Base-by-base conservation (phyloP, 1,140 invertebrate genomes). In the Aphelinus atriplicis region DNA sequence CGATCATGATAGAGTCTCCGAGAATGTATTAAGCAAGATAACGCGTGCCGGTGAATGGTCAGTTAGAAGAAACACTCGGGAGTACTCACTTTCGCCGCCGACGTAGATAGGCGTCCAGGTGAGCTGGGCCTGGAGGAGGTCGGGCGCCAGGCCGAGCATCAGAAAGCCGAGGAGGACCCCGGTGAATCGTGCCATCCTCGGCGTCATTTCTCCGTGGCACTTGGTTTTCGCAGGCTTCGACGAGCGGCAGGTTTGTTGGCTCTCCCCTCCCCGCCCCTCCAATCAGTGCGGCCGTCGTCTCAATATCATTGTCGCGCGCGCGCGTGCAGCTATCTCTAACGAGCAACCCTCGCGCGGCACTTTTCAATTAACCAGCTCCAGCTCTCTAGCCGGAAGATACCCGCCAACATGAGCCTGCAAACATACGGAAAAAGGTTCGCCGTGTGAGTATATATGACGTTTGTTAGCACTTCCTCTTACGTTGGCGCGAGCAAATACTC, bases 101-200 rank as follows among this genome's bases (percentile, higher is more conserved):
- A 87, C 78, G 78, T 87, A 87, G 78, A 88, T 87, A 3, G 86
- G 85, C 48, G 87, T 88, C 85, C 86, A 88, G 51, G 84, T 83
- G 67, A 87, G 81, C 71, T 88, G 85, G 7, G 85, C 82, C 71
- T 82, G 81, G 48, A 78, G 84, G 56, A 81, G 64, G 1, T 70
- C 42, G 43, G 84, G 81, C n/a, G 78, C 73, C 68, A 83, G 77
- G 53, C 79, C 79, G 57, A 84, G 81, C 65, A 86, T 74, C 46
- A 64, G 5, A 9, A 63, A 42, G 50, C 51, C 9, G 7, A 48
- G 51, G 51, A 6, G 9, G 4, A 75, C 80, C 76, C n/a, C 57
- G 57, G 43, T 61, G 60, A 70, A 83, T 71, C 80, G 80, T 70
- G 80, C 75, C 75, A 47, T 79, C 77, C 79, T 82, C 79, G 81